These are phyloP conservation scores for Pelvicachromis taeniatus DNA, from an alignment of 2,113 vertebrate genomes.

Conservation along the genomic window DNA sequence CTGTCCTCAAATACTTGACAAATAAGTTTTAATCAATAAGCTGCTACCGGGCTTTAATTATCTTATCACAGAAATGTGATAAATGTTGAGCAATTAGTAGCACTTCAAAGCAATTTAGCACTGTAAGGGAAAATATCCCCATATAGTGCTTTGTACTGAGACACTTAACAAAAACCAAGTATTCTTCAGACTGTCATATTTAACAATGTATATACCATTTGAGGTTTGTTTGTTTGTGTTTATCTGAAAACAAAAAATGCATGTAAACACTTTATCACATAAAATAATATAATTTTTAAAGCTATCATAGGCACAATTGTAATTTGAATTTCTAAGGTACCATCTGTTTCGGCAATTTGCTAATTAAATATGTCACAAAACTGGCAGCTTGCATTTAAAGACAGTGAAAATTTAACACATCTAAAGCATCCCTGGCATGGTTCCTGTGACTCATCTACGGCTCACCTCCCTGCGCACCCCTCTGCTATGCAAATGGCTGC, in stretches of 20 bases:
- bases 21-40: background rate
- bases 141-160: background rate
- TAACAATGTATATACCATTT: background rate
- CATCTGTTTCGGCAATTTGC: background rate
- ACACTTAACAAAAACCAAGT: background rate
- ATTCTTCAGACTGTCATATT: background rate
- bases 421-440: background rate
- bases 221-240: background rate
- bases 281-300: background rate
- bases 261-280: background rate
- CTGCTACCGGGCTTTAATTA: background rate
- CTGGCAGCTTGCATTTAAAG: background rate
- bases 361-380: background rate
- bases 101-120: background rate
- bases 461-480: background rate
- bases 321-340: background rate
- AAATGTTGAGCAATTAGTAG: background rate
- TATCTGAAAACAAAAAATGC: background rate
- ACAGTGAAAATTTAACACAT: background rate
- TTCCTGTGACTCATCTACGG: background rate
- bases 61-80: background rate
- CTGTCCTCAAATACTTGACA: background rate
- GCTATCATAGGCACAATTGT: background rate
- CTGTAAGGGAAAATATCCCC: background rate
- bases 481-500: constrained; percentile 37